Conservation (phyloP, 2,888 invertebrate genomes). For the Horisme vitalbata region DNA sequence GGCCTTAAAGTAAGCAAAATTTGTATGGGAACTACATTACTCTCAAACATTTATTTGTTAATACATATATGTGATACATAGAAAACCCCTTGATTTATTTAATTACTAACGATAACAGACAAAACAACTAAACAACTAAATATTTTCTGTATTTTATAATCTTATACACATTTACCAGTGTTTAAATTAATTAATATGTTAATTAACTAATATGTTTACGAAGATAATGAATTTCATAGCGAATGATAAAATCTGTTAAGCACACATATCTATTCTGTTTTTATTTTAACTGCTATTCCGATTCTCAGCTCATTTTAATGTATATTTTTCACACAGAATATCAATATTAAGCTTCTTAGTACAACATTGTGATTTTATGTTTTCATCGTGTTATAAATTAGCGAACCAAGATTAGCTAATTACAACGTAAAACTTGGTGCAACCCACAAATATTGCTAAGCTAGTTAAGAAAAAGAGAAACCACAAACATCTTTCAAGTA, state of each 20-base stretch:
- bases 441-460: neutral
- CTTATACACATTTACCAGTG: slow-evolving; percentile 20
- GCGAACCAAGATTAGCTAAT: slow-evolving; percentile 1
- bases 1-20: too few relatives aligned
- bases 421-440: neutral
- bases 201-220: slow-evolving; percentile 24
- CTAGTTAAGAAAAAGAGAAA: too few relatives aligned
- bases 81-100: too few relatives aligned
- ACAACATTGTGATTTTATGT: slow-evolving; percentile 6
- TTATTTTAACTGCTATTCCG: slow-evolving; percentile 20
- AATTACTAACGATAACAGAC: too few relatives aligned
- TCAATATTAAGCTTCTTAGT: slow-evolving; percentile 7
- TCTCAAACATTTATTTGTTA: too few relatives aligned
- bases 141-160: slow-evolving; percentile 14
- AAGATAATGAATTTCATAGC: slow-evolving; percentile 24
- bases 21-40: too few relatives aligned
- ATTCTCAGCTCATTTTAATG: slow-evolving; percentile 22
- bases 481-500: too few relatives aligned
- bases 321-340: slow-evolving; percentile 15
- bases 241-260: slow-evolving; percentile 23
- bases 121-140: too few relatives aligned
- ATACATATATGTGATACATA: too few relatives aligned
- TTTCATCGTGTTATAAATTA: slow-evolving; percentile 12
- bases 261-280: slow-evolving; percentile 22
- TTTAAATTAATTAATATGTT: slow-evolving; percentile 28